phyloP scores from a whole-genome alignment of 1,140 invertebrate species.

The Drosophila nikananu region DNA sequence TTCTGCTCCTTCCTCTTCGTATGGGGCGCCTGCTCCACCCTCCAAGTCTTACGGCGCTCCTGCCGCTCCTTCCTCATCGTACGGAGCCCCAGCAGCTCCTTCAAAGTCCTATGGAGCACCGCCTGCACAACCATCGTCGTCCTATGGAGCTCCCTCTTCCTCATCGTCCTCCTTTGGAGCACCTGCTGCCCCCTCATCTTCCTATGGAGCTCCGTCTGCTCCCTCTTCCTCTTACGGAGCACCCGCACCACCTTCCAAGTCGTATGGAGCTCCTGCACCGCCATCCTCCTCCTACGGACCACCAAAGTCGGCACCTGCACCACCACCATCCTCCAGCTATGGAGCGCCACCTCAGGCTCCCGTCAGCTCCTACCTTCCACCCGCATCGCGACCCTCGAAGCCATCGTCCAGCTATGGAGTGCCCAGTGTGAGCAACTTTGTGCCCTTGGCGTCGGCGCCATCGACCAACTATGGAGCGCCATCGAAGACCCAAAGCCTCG shows the following conservation, averaged over 20 bases:
- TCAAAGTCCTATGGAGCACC: conserved; percentile 70
- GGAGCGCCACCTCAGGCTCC: conserved; percentile 73
- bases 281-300: conserved; percentile 60
- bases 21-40: too few species aligned
- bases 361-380: conserved; percentile 68
- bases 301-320: conserved; percentile 68
- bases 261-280: conserved; percentile 72
- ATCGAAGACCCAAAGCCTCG: conserved; percentile 65
- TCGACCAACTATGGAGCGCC: conserved; percentile 82
- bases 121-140: background rate
- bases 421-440: conserved; percentile 84
- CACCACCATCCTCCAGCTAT: conserved; percentile 79
- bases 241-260: conserved; percentile 30
- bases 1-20: conserved; percentile 14
- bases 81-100: conserved; percentile 61
- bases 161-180: conserved; percentile 27
- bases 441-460: conserved; percentile 75
- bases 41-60: conserved; percentile 85
- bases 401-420: conserved; percentile 77
- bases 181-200: conserved; percentile 66
- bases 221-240: conserved; percentile 85
- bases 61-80: conserved; percentile 29
- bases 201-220: conserved; percentile 80
- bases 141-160: background rate
- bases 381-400: conserved; percentile 54